These are phyloP conservation scores for Aphis craccivora DNA, from an alignment of 1,140 invertebrate species.

Conservation along the genomic window DNA sequence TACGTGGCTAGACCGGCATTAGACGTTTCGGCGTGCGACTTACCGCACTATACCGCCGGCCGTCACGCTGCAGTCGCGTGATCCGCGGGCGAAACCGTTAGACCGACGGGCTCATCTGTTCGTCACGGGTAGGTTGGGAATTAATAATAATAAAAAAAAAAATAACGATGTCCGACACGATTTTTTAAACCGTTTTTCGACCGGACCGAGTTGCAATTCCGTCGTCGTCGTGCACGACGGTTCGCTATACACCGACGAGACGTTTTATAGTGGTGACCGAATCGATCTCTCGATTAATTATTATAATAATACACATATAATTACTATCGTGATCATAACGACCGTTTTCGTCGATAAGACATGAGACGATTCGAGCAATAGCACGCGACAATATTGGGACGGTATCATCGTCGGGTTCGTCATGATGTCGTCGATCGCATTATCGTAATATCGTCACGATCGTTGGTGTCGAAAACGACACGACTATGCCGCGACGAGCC, in stretches of 20 bases:
- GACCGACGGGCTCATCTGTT: neutral
- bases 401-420: neutral
- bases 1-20: slow-evolving; percentile 12
- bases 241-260: too few relatives aligned
- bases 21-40: slow-evolving; percentile 42
- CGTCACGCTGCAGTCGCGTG: neutral
- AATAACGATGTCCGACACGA: neutral
- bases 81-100: neutral
- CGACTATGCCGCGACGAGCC: neutral
- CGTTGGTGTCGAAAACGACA: too few relatives aligned
- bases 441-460: neutral
- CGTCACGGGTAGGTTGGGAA: too few relatives aligned
- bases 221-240: neutral
- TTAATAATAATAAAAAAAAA: neutral
- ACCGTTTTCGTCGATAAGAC: too few relatives aligned
- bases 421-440: neutral
- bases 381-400: neutral
- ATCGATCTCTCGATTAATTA: too few relatives aligned
- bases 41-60: neutral
- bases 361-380: too few relatives aligned
- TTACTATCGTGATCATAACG: too few relatives aligned
- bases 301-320: too few relatives aligned
- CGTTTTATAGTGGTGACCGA: too few relatives aligned
- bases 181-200: neutral
- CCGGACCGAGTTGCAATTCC: too few relatives aligned